A percentile compares a stretch with the other conserved stretches of the same genome.
Conservation (phyloP, 2,888 invertebrate species). For the Lasius fuliginosus region DNA sequence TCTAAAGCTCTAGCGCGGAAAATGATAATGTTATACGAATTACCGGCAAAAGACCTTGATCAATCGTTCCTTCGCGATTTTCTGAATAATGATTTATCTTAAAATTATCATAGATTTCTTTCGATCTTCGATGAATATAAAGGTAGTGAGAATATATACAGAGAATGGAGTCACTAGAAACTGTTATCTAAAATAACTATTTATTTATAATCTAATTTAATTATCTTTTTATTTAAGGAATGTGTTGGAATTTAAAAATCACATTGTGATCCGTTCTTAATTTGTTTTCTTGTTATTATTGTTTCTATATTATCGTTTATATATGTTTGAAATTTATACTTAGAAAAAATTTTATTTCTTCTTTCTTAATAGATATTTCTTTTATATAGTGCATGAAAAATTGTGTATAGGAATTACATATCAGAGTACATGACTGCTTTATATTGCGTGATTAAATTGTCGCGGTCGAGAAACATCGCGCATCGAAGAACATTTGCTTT, state of each 20-base stretch:
- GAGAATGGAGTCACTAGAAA: conserved; percentile 7
- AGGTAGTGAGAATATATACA: background rate
- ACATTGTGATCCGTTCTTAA: background rate
- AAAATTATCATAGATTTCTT: background rate
- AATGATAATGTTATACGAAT: conserved; percentile 25
- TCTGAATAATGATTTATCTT: background rate
- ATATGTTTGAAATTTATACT: background rate
- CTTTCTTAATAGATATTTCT: background rate
- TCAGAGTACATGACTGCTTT: background rate
- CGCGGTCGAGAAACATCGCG: background rate
- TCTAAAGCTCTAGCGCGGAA: background rate
- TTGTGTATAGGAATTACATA: background rate
- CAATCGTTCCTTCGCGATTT: background rate
- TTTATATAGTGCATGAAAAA: background rate
- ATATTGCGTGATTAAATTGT: background rate
- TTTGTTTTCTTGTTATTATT: background rate
- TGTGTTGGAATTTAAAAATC: background rate
- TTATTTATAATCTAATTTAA: background rate
- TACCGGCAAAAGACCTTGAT: background rate
- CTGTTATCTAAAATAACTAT: background rate
- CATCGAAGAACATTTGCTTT: background rate
- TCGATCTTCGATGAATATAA: conserved; percentile 4
- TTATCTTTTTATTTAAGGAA: background rate
- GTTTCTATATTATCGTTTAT: background rate
- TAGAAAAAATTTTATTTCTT: background rate